Conservation (phyloP, 2,888 invertebrate species). For the Stratiomys singularior region DNA sequence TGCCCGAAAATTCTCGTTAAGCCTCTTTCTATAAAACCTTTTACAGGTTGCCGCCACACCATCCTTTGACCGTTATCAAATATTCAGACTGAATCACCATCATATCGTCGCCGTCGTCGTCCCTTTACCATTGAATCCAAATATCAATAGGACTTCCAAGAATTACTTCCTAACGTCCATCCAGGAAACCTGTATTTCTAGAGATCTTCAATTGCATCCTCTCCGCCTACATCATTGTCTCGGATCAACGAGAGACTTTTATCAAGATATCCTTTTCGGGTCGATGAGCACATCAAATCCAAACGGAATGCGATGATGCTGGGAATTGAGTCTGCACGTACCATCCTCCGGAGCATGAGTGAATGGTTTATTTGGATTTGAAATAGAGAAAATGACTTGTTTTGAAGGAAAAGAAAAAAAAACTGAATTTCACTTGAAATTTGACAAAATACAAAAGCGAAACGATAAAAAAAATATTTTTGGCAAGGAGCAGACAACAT, state of each 20-base stretch:
- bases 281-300: no score
- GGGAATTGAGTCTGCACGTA: conserved; percentile 29
- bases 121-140: conserved; percentile 16
- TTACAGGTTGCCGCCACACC: conserved; percentile 27
- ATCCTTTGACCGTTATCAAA: conserved; percentile 10
- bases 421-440: conserved; percentile 39
- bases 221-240: background rate
- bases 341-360: background rate
- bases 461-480: no score
- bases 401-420: background rate
- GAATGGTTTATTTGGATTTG: background rate
- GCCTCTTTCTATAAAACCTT: conserved; percentile 7
- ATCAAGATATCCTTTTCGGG: conserved; percentile 42
- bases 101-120: background rate
- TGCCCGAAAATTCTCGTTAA: background rate
- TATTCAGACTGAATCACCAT: background rate
- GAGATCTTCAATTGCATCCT: conserved; percentile 40
- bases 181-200: conserved; percentile 28
- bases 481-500: background rate
- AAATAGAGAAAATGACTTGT: background rate
- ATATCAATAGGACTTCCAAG: conserved; percentile 38
- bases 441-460: conserved; percentile 7
- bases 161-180: conserved; percentile 40
- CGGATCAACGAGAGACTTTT: conserved; percentile 14
- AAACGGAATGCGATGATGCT: no score